Evolutionary conservation across 2,888 invertebrate genomes (phyloP).

Genomic region (Drosophila cracens): DNA sequence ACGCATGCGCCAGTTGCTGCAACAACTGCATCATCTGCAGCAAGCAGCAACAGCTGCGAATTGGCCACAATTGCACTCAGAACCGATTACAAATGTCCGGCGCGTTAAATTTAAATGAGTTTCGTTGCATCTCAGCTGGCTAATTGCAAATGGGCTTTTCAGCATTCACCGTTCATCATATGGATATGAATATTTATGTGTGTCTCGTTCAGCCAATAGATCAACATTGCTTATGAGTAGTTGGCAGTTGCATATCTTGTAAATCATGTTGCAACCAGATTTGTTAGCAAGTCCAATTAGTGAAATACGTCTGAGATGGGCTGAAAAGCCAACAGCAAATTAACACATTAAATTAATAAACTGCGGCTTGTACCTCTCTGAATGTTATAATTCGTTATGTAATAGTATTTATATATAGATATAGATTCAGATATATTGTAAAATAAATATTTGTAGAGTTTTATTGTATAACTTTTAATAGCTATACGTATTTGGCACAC

Average conservation of each 20-base stretch:
- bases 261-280: constrained; percentile 24
- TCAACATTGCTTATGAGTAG: constrained; percentile 27
- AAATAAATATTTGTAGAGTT: neutral
- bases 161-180: constrained; percentile 31
- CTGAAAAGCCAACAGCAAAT: neutral
- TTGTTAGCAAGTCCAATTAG: constrained; percentile 1
- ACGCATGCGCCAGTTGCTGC: constrained; percentile 70
- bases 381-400: constrained; percentile 4
- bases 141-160: constrained; percentile 63
- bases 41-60: constrained; percentile 26
- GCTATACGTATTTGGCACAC: neutral
- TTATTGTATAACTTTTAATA: neutral
- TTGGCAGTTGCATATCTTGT: constrained; percentile 4
- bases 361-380: constrained; percentile 6
- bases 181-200: constrained; percentile 27
- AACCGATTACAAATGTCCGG: constrained; percentile 60
- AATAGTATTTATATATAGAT: neutral
- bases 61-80: constrained; percentile 55
- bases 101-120: constrained; percentile 41
- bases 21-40: constrained; percentile 39
- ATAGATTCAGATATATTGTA: neutral
- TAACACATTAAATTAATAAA: neutral
- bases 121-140: constrained; percentile 38
- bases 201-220: constrained; percentile 21
- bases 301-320: neutral